Conservation (phyloP, 2,888 invertebrate genomes). For the Lepidonotus clava region DNA sequence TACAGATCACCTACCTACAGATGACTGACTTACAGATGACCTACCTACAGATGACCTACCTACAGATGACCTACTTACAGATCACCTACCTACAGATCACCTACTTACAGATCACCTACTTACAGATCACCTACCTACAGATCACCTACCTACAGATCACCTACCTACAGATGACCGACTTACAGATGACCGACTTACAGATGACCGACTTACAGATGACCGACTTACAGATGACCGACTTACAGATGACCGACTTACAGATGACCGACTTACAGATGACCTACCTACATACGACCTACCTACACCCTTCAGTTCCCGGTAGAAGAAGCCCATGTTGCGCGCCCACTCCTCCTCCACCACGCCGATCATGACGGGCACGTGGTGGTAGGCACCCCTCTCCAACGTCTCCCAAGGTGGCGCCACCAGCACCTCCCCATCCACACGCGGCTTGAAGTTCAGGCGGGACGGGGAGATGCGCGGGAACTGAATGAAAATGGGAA, state of each 20-base stretch:
- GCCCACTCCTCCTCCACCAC: constrained; percentile 62
- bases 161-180: background rate
- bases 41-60: background rate
- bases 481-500: constrained; percentile 54
- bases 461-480: constrained; percentile 57
- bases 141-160: background rate
- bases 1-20: background rate
- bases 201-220: background rate
- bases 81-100: background rate
- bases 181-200: too few species aligned
- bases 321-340: constrained; percentile 56
- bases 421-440: constrained; percentile 59
- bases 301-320: constrained; percentile 40
- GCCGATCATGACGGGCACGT: constrained; percentile 60
- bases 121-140: background rate
- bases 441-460: constrained; percentile 58
- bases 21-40: background rate
- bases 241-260: background rate
- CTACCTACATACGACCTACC: background rate
- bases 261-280: background rate
- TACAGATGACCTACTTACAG: background rate
- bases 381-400: background rate
- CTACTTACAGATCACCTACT: background rate
- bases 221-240: background rate
- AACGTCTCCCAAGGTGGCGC: constrained; percentile 3